These are phyloP conservation scores for Spongilla lacustris DNA, from an alignment of 37 sponge, comb jelly and placozoan genomes.

Conservation along the genomic window DNA sequence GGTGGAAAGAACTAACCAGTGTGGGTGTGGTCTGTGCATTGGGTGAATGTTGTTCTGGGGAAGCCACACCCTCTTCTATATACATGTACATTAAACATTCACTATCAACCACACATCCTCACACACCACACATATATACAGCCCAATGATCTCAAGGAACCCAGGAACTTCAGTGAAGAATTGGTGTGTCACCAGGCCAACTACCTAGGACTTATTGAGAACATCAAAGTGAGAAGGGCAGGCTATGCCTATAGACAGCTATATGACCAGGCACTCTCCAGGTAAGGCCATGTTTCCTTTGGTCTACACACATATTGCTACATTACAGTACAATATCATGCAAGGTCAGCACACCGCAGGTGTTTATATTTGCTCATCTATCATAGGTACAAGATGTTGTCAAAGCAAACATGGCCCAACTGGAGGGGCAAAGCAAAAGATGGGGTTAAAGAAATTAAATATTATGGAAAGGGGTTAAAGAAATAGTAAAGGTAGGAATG, in stretches of 20 bases:
- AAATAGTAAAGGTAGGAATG: no score
- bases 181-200: conserved; percentile 53
- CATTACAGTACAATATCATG: no score
- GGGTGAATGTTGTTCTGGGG: no score
- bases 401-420: conserved; percentile 76
- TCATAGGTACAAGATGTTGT: conserved; percentile 82
- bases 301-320: no score
- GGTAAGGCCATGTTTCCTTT: no score
- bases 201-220: conserved; percentile 73
- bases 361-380: background rate
- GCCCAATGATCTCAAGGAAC: conserved; percentile 63
- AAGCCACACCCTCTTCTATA: no score
- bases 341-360: background rate
- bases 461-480: conserved; percentile 32
- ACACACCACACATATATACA: background rate
- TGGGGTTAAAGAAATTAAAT: conserved; percentile 76
- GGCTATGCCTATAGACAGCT: conserved; percentile 69
- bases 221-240: conserved; percentile 63
- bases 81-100: background rate
- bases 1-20: no score
- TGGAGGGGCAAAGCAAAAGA: conserved; percentile 76
- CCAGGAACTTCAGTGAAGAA: conserved; percentile 22
- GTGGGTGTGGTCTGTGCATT: no score
- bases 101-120: conserved; percentile 15
- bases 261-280: conserved; percentile 34